Conservation (phyloP, 2,888 invertebrate species). For the Oeneis ivallda region DNA sequence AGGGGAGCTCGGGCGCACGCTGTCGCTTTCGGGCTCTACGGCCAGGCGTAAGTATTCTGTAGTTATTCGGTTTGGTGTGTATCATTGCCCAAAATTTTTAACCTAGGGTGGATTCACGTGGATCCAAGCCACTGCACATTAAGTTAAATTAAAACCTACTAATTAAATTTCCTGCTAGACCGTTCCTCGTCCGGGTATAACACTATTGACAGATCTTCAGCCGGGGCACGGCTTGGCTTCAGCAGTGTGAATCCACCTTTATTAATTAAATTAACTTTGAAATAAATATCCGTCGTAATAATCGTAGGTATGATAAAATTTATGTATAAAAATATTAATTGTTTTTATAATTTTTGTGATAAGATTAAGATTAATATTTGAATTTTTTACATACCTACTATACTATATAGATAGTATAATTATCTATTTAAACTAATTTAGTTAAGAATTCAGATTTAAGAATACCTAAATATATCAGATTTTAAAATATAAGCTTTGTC, state of each 20-base stretch:
- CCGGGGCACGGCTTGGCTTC: neutral
- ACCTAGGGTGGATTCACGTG: neutral
- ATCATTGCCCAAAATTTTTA: neutral
- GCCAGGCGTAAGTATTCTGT: conserved; percentile 86
- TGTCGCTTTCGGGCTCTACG: conserved; percentile 88
- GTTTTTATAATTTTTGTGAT: too few species aligned
- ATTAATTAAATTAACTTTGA: too few species aligned
- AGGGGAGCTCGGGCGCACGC: conserved; percentile 90
- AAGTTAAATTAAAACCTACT: too few species aligned
- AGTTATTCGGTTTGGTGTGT: conserved; percentile 15
- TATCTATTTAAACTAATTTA: neutral
- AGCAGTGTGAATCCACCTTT: conserved; percentile 1
- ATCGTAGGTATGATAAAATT: neutral
- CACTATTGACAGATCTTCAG: neutral
- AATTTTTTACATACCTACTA: too few species aligned
- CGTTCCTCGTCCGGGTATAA: neutral
- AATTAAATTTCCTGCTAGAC: neutral
- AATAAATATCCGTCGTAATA: neutral
- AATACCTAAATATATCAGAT: too few species aligned
- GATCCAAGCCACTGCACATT: neutral
- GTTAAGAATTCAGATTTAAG: neutral
- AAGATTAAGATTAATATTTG: too few species aligned
- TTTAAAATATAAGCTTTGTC: too few species aligned
- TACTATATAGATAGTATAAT: too few species aligned
- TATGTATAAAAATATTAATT: too few species aligned